Conservation (phyloP, 2,113 vertebrate genomes). For the Podarcis muralis region DNA sequence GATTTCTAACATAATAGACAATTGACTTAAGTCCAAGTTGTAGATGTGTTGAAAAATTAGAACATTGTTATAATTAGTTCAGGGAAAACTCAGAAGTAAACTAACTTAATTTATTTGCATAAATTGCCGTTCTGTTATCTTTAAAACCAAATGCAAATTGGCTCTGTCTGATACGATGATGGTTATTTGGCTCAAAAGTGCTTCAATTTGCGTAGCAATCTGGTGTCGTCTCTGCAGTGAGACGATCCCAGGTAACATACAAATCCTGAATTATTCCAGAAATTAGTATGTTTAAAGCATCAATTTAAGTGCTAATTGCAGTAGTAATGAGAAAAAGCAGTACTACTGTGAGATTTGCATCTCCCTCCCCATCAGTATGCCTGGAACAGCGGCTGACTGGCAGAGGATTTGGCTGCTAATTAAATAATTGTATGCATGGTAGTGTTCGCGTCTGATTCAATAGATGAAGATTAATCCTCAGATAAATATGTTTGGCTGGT, state of each 20-base stretch:
- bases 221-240: slow-evolving; percentile 84
- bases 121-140: slow-evolving; percentile 88
- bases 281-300: slow-evolving; percentile 94
- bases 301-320: slow-evolving; percentile 99
- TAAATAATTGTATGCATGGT: slow-evolving; percentile 99
- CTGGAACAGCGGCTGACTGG: slow-evolving; percentile 84
- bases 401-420: slow-evolving; percentile 92
- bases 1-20: slow-evolving; percentile 71
- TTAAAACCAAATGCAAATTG: slow-evolving; percentile 88
- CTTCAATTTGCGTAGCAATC: slow-evolving; percentile 89
- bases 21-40: slow-evolving; percentile 79
- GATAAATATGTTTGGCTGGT: slow-evolving; percentile 98
- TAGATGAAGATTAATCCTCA: slow-evolving; percentile 96
- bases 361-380: slow-evolving; percentile 91
- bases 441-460: slow-evolving; percentile 92
- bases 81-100: slow-evolving; percentile 88
- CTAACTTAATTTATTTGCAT: slow-evolving; percentile 89
- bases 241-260: slow-evolving; percentile 88
- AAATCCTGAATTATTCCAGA: slow-evolving; percentile 93
- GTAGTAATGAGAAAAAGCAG: slow-evolving; percentile 96
- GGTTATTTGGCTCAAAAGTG: slow-evolving; percentile 89
- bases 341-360: slow-evolving; percentile 87
- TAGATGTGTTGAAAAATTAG: slow-evolving; percentile 80
- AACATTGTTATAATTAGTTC: slow-evolving; percentile 88
- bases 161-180: slow-evolving; percentile 86